These are phyloP conservation scores for Chlorocebus sabaeus DNA, from an alignment of 2,113 vertebrate genomes.

Conservation along the genomic window DNA sequence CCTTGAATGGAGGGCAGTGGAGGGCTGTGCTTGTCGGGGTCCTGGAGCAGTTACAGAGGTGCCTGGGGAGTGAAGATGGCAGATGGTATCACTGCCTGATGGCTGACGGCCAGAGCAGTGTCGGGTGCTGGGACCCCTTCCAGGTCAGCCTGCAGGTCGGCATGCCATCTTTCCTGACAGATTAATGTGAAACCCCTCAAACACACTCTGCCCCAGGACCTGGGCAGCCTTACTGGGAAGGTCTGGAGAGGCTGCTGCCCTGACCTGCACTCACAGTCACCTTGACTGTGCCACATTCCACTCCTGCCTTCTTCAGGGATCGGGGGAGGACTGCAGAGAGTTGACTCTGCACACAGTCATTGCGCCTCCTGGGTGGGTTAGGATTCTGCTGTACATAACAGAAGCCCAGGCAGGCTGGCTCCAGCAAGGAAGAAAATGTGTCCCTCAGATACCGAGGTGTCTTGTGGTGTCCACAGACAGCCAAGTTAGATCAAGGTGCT, in stretches of 20 bases:
- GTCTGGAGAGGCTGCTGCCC: background rate
- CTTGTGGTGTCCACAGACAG: background rate
- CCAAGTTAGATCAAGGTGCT: background rate
- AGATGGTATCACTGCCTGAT: background rate
- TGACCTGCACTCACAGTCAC: fast-evolving
- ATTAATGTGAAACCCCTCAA: background rate
- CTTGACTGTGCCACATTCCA: background rate
- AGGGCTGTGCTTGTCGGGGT: background rate
- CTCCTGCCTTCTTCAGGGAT: background rate
- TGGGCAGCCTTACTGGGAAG: background rate
- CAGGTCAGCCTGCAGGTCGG: background rate
- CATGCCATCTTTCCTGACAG: background rate
- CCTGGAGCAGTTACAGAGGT: background rate
- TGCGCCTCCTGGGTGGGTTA: background rate
- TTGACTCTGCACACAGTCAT: background rate
- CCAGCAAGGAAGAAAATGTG: background rate
- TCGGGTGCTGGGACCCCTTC: too few species aligned
- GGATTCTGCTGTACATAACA: background rate
- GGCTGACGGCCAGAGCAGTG: background rate
- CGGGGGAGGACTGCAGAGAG: background rate
- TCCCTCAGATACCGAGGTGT: background rate
- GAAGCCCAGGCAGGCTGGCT: background rate
- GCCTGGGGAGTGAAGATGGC: background rate
- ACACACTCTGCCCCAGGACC: background rate
- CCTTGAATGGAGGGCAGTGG: background rate